These are phyloP conservation scores for Palloptera scutellata DNA, from an alignment of 2,888 invertebrate species.

Conservation along the genomic window DNA sequence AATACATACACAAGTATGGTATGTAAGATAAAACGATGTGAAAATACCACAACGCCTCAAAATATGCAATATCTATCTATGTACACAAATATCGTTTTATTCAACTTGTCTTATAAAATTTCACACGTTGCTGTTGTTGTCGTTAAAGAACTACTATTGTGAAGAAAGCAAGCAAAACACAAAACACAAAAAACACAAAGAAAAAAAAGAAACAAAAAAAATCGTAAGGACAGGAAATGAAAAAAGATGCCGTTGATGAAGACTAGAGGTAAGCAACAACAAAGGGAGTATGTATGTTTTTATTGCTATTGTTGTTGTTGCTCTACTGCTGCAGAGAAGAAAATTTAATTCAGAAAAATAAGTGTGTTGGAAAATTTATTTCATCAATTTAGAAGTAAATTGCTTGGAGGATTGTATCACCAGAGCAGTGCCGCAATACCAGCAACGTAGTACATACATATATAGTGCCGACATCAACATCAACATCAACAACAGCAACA, in stretches of 20 bases:
- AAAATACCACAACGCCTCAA: conserved; percentile 4
- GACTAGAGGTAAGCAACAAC: no score
- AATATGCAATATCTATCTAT: neutral
- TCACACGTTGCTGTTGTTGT: neutral
- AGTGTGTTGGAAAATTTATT: conserved; percentile 62
- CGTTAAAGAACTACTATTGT: neutral
- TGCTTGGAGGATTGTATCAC: conserved; percentile 59
- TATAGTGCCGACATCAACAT: conserved; percentile 21
- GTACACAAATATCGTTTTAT: neutral
- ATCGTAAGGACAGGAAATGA: no score
- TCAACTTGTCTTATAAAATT: no score
- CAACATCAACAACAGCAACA: conserved; percentile 19
- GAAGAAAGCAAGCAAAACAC: no score
- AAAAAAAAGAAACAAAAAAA: no score
- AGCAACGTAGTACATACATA: neutral
- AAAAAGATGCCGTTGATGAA: no score
- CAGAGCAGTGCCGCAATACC: conserved; percentile 3
- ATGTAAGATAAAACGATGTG: neutral
- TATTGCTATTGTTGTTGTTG: neutral
- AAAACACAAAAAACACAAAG: no score
- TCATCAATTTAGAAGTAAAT: conserved; percentile 64
- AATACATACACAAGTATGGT: neutral
- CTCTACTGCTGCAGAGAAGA: conserved; percentile 5
- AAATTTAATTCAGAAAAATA: conserved; percentile 49
- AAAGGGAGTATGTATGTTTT: no score